Conservation (phyloP, 2,113 vertebrate genomes). For the Oreochromis aureus region DNA sequence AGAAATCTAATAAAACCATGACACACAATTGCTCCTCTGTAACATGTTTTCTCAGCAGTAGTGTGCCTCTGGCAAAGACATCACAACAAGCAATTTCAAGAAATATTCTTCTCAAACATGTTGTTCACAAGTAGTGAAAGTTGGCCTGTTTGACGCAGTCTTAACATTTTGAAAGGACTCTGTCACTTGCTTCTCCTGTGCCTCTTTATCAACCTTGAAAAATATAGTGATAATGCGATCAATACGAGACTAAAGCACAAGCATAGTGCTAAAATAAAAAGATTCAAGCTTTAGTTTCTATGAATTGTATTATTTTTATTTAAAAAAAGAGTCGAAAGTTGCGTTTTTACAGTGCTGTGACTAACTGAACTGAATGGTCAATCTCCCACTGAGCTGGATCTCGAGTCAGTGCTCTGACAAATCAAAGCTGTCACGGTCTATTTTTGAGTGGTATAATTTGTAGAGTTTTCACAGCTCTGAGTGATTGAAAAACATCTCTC, state of each 20-base stretch:
- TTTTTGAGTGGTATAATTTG: neutral
- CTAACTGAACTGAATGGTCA: neutral
- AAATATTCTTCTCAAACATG: neutral
- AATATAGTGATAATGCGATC: neutral
- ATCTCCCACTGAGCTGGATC: neutral
- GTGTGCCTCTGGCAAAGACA: conserved; percentile 25
- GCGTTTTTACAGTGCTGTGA: neutral
- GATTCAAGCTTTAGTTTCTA: neutral
- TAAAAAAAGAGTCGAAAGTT: neutral
- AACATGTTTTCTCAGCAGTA: conserved; percentile 9
- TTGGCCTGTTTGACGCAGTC: neutral
- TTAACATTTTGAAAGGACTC: neutral
- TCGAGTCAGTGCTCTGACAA: neutral
- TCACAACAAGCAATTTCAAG: conserved; percentile 15
- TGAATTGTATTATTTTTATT: neutral
- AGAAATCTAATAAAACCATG: conserved; percentile 42
- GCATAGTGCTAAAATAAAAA: neutral
- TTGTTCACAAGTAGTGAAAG: neutral
- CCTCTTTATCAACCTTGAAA: neutral
- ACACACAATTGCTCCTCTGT: conserved; percentile 21
- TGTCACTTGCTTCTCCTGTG: neutral
- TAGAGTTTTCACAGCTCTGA: neutral
- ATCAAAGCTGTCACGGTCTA: too few species aligned
- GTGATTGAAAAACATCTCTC: neutral
- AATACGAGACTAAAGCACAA: neutral